A percentile compares a stretch with the other conserved stretches of the same genome.
phyloP scores from a whole-genome alignment of 2,888 invertebrate species.

The Rotaria socialis region DNA sequence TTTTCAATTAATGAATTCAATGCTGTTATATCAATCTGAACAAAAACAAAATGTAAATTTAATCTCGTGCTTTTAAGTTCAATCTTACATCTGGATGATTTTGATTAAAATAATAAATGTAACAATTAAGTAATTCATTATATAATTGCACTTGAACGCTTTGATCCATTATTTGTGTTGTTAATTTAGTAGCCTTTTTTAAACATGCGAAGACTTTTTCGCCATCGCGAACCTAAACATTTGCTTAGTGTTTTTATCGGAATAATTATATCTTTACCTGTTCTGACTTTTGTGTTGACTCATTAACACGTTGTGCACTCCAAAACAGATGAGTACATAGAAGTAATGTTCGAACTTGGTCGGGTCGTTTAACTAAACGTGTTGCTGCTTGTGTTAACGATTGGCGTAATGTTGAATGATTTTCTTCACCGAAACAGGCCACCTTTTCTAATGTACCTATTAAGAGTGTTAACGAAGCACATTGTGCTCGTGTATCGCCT shows the following conservation, averaged over 20 bases:
- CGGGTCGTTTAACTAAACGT: constrained; percentile 90
- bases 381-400: constrained; percentile 92
- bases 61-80: background rate
- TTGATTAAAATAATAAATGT: constrained; percentile 49
- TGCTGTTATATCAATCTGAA: background rate
- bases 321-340: constrained; percentile 93
- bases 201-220: constrained; percentile 86
- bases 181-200: constrained; percentile 87
- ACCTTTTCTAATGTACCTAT: constrained; percentile 91
- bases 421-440: constrained; percentile 88
- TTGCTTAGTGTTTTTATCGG: background rate
- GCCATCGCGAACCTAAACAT: constrained; percentile 66
- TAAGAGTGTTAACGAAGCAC: constrained; percentile 88
- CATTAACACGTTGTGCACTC: constrained; percentile 64
- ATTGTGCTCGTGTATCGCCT: constrained; percentile 69
- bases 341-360: constrained; percentile 90
- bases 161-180: constrained; percentile 93
- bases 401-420: constrained; percentile 88
- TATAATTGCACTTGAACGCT: constrained; percentile 91
- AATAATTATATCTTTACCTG: constrained; percentile 49
- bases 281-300: constrained; percentile 47
- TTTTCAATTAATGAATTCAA: constrained; percentile 5
- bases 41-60: background rate
- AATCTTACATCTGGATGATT: constrained; percentile 42
- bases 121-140: constrained; percentile 72